Evolutionary conservation across 2,113 vertebrate species (phyloP), one percentile per base, ranked within the genome.

Genomic region (Ciconia stormi): DNA sequence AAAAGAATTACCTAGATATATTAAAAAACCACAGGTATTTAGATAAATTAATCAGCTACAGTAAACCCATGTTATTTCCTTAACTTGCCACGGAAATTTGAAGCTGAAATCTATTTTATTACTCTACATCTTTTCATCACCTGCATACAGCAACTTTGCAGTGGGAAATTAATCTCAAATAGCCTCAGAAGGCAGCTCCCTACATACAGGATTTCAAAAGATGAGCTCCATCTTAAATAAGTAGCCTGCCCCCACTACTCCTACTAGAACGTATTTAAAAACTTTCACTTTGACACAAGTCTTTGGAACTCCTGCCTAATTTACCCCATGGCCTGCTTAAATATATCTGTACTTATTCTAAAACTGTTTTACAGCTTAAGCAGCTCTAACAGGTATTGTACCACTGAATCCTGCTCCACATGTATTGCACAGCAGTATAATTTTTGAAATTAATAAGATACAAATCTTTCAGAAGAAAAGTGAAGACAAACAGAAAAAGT

Each of bases 1-100:
- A 99, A 97, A 93, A 99, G 99, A 96, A 99, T 98, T 87, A 99
- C 97, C 99, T 99, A 97, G 93, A 94, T 82, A 70, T 17, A 87
- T 80, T 79, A 86, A 91, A 97, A 62, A 87, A 89, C 85, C 61
- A 86, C 50, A 50, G 76, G 58, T 73, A 92, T 85, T 95, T 89
- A 82, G 52, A 63, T 47, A 78, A 83, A 90, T 34, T 55, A 46
- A 27, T 25, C 25, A 42, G 9, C 72, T 90, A 10, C 3, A 90
- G 18, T 72, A 95, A 69, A 72, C 13, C 8, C 52, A 32, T 17
- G 6, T 36, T 40, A 81, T n/a, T 87, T 85, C 32, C 29, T 61
- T 40, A 47, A 78, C 11, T 47, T n/a, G 13, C 11, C 46, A 53
- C 1, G 8, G 34, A 61, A 93, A 34, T 32, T 21, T 62, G 25